Conservation (phyloP, 30 jellyfish, hydroid and myxozoan species). For the Mastigias papua region DNA sequence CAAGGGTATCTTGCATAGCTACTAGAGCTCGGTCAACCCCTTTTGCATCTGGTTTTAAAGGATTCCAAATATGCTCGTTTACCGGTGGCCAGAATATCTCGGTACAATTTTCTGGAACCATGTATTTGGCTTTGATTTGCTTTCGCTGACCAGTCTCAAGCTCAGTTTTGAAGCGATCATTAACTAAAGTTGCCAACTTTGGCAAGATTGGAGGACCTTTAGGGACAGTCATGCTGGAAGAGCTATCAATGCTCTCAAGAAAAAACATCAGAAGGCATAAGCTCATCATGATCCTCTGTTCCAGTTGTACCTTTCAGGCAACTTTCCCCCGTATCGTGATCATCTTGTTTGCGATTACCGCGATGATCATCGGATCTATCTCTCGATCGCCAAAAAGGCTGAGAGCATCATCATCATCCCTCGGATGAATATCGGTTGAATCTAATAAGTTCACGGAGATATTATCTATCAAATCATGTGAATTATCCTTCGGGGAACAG, state of each 20-base stretch:
- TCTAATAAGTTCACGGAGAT: too few species aligned
- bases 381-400: constrained; percentile 29
- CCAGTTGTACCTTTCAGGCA: neutral
- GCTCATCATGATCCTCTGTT: neutral
- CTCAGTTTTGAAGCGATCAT: constrained; percentile 25
- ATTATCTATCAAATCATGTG: too few species aligned
- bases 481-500: too few species aligned
- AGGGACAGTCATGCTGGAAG: constrained; percentile 4
- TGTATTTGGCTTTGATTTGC: constrained; percentile 6
- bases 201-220: constrained; percentile 33
- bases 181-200: constrained; percentile 17
- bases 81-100: constrained; percentile 13
- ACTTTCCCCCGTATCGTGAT: constrained; percentile 6
- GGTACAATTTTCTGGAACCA: constrained; percentile 29
- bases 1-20: neutral
- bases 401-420: constrained; percentile 45
- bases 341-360: constrained; percentile 33
- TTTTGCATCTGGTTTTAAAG: constrained; percentile 15
- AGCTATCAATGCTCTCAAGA: constrained; percentile 7
- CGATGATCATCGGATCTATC: constrained; percentile 16
- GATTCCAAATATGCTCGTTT: constrained; percentile 7
- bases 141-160: constrained; percentile 24
- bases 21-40: neutral
- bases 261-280: neutral
- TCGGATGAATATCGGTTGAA: too few species aligned